Percentiles rank a stretch among this genome's conserved stretches.
Evolutionary conservation across 2,797 vertebrate species (phyloP).

Genomic region (Monodelphis domestica): DNA sequence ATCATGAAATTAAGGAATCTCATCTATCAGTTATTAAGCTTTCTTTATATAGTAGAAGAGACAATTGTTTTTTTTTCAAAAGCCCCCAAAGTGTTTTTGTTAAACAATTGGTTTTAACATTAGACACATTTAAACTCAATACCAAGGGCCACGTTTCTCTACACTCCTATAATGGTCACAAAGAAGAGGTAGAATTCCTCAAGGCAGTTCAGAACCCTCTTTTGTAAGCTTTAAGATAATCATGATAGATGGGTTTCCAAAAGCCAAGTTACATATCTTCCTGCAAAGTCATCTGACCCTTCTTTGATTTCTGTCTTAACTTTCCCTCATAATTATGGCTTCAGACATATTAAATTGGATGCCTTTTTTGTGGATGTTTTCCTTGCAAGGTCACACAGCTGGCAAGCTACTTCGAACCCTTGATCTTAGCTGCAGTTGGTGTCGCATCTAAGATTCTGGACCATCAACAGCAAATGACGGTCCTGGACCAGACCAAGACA

Average conservation of each 20-base stretch:
- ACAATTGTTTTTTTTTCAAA: conserved; percentile 3
- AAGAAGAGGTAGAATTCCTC: not conserved
- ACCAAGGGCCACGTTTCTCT: conserved; percentile 17
- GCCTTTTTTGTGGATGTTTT: conserved; percentile 25
- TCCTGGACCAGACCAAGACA: conserved; percentile 98
- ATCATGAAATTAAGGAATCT: not conserved
- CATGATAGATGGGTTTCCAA: not conserved
- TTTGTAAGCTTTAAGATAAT: not conserved
- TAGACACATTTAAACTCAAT: not conserved
- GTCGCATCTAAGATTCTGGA: conserved; percentile 94
- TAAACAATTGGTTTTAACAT: conserved; percentile 7
- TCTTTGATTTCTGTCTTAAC: not conserved
- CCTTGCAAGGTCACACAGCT: conserved; percentile 93
- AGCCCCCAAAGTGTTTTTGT: not conserved
- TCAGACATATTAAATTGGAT: not conserved
- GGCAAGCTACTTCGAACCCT: conserved; percentile 96
- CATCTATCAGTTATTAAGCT: no score
- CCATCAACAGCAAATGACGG: conserved; percentile 98
- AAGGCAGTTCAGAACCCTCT: not conserved
- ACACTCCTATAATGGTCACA: not conserved
- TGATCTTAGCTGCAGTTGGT: conserved; percentile 94
- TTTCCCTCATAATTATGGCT: not conserved
- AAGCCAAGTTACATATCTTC: not conserved
- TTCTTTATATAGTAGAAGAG: not conserved
- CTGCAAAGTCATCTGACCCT: not conserved